Evolutionary conservation across 2,797 vertebrate species (phyloP).

Genomic region (Hafferia zeledoni): DNA sequence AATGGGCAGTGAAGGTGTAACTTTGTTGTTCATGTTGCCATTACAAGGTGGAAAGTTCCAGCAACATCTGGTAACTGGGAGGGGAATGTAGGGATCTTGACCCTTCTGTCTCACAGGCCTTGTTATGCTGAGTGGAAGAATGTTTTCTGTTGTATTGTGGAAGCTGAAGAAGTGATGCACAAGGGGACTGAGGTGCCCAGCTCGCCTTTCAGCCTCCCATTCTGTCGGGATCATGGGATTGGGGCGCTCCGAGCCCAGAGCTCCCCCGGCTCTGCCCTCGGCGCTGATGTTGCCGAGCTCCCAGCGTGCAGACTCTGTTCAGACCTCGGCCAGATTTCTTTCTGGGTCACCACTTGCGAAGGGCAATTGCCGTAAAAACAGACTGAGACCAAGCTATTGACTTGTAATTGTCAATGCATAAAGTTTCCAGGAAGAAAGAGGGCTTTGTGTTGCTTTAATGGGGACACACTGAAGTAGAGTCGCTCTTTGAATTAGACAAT

Average conservation of each 20-base stretch:
- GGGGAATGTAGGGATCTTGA: not conserved
- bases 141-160: not conserved
- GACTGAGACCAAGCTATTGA: slow-evolving; percentile 33
- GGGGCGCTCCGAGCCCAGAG: not conserved
- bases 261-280: not conserved
- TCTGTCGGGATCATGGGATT: not conserved
- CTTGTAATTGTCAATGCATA: slow-evolving; percentile 46
- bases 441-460: slow-evolving; percentile 48
- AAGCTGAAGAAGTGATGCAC: not conserved
- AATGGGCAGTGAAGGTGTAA: not conserved
- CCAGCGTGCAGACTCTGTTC: not conserved
- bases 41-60: not conserved
- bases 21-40: not conserved
- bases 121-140: not conserved
- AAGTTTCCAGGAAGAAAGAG: slow-evolving; percentile 49
- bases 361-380: slow-evolving; percentile 42
- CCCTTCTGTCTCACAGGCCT: not conserved
- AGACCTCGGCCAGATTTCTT: slow-evolving; percentile 1
- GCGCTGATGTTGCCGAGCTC: not conserved
- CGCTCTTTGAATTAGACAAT: slow-evolving; percentile 24
- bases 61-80: slow-evolving; percentile 3
- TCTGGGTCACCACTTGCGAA: slow-evolving; percentile 38
- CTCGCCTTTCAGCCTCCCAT: not conserved
- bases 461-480: slow-evolving; percentile 29
- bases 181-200: not conserved